A percentile compares a stretch with the other conserved stretches of the same genome.
phyloP scores from a whole-genome alignment of 1,140 invertebrate genomes.

The Cotesia typhae region DNA sequence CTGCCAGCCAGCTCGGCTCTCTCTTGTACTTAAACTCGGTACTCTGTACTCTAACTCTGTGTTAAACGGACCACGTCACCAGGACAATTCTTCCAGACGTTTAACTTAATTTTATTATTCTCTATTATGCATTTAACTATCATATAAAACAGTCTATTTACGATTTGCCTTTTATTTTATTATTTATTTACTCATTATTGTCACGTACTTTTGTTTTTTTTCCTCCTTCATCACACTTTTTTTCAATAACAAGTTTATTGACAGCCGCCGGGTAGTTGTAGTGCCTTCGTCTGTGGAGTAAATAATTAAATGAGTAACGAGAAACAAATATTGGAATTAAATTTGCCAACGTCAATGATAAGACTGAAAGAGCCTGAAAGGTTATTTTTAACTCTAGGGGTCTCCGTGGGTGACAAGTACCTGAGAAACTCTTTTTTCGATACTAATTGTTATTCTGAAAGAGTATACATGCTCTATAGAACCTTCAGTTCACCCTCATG shows the following conservation, averaged over 20 bases:
- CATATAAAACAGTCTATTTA: neutral
- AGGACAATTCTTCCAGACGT: constrained; percentile 16
- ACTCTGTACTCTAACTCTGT: neutral
- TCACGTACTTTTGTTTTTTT: too few species aligned
- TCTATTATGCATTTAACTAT: neutral
- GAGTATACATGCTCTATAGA: neutral
- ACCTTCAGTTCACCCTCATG: constrained; percentile 2
- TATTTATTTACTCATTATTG: too few species aligned
- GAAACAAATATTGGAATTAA: too few species aligned
- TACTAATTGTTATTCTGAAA: constrained; percentile 15
- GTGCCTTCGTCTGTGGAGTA: too few species aligned
- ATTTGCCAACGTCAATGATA: too few species aligned
- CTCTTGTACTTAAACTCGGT: neutral
- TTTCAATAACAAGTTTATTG: too few species aligned
- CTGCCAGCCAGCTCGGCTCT: constrained; percentile 16
- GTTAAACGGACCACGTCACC: constrained; percentile 18
- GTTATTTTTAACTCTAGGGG: too few species aligned
- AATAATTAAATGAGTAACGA: too few species aligned
- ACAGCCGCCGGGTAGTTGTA: too few species aligned
- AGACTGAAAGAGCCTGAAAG: too few species aligned
- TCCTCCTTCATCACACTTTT: too few species aligned
- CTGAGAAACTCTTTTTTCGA: neutral
- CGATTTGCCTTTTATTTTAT: neutral
- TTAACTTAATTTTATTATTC: constrained; percentile 10
- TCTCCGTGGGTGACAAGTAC: neutral